Base-by-base conservation (phyloP, 2,888 invertebrate species). In the Sphinx pinastri region DNA sequence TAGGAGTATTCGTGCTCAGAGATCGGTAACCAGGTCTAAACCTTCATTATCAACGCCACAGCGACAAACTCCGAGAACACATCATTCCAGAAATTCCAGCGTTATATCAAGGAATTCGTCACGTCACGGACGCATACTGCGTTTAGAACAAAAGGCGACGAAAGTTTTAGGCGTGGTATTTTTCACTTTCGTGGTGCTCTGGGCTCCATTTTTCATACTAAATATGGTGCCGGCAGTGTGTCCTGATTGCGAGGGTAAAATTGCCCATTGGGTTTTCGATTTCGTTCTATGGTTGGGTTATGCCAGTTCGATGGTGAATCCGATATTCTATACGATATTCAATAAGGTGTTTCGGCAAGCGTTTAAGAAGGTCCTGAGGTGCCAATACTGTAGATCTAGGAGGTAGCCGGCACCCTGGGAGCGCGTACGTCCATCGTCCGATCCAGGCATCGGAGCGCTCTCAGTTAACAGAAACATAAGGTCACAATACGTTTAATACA, bases 131-230 rank as follows among this genome's bases (percentile, higher is more conserved):
- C 94, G 97, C 71, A 98, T 97, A 81, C 96, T 99, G 69, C 95
- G 97, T 6, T 95, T 98, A 69, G 99, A 99, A 87, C 99, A 99
- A 86, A 99, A 99, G 88, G 99, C 99, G 0, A 99, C 99, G 13
- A 98, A 99, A 92, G 99, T 99, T 6, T 92, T 99, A 25, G 98
- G 98, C 4, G 97, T 99, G 0, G 98, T 99, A 1, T 99, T 99
- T 92, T 98, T 98, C 89, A 98, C 98, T 0, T 99, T 99, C 86
- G 98, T 98, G 47, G 96, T 98, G 63, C 95, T 98, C 54, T 99
- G 99, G 98, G 97, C 98, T n/a, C 99, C 99, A 13, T 99, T 99
- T 91, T 99, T 99, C 88, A 97, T 98, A 10, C 94, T 98, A 13
- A 99, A 99, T 85, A 95, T 99, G 84, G 93, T 98, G 75, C 97